A percentile compares a stretch with the other conserved stretches of the same genome.
Evolutionary conservation across 1,140 invertebrate genomes (phyloP).

Genomic region (Sycophila sp.): DNA sequence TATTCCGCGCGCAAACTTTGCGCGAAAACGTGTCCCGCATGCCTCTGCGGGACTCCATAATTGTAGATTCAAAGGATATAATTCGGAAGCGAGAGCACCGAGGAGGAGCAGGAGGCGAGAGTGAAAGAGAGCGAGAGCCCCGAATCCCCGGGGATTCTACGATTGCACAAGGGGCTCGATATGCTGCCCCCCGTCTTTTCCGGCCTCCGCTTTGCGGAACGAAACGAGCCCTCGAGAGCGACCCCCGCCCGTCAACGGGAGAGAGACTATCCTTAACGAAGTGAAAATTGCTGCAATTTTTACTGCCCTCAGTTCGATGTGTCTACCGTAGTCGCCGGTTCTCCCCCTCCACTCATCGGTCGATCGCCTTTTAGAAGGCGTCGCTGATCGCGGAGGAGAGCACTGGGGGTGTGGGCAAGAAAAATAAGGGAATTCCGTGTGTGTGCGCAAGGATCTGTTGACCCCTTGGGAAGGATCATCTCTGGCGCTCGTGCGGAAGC

Average conservation of each 20-base stretch:
- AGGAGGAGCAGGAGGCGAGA: neutral
- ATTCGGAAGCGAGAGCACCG: conserved; percentile 48
- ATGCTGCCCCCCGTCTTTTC: neutral
- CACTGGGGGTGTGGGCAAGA: neutral
- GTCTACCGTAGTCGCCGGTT: no score
- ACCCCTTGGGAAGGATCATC: neutral
- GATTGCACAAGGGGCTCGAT: conserved; percentile 36
- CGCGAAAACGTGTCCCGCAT: conserved; percentile 63
- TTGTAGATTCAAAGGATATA: conserved; percentile 68
- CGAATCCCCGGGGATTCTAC: conserved; percentile 43
- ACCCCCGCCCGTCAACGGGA: no score
- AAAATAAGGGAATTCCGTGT: neutral
- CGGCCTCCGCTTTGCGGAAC: neutral
- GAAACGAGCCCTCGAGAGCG: conserved; percentile 19
- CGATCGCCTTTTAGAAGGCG: neutral
- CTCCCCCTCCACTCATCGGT: neutral
- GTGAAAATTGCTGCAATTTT: conserved; percentile 62
- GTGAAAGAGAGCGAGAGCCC: conserved; percentile 17
- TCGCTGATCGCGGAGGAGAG: neutral
- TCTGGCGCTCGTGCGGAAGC: neutral
- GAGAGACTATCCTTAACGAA: conserved; percentile 52
- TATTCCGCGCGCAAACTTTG: conserved; percentile 63
- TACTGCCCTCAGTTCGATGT: conserved; percentile 19
- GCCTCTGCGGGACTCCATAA: conserved; percentile 56
- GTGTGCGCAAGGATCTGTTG: neutral